Evolutionary conservation across 2,113 vertebrate genomes (phyloP), one percentile per base, ranked within the genome.

Genomic region (Kobus ellipsiprymnus): DNA sequence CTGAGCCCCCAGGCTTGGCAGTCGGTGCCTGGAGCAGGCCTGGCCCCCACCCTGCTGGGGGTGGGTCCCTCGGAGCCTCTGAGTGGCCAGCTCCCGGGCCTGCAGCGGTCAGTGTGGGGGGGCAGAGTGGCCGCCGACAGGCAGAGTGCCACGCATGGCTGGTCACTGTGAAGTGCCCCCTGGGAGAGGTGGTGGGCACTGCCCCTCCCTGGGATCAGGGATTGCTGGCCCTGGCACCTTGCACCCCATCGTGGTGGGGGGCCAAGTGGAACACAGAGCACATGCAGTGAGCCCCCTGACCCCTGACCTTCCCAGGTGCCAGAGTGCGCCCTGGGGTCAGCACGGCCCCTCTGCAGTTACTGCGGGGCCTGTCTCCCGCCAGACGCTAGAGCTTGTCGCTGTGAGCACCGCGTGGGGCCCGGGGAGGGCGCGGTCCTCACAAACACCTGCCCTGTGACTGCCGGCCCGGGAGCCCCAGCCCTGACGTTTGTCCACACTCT

Each of bases 401-500:
- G 3, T 54, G 81, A 54, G 50, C 81, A 36, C 50, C 0, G 5
- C 29, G 1, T 17, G 6, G 3, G 48, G 29, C 78, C 48, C 11
- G 16, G 17, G 78, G 30, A 52, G 78, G 48, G 62, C 13, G 3
- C 0, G 48, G 17, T 52, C 48, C 1, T 5, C 4, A 21, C 48
- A 19, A 40, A 21, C 17, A 12, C 30, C 46, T 21, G 78, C 29
- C 30, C 29, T 3, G 29, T 33, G 19, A 11, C 13, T 81, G 48
- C 6, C 0, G 81, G 81, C 81, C 33, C 1, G 3, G 21, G 21
- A 2, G 2, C 50, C 6, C 48, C 12, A 1, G 21, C 33, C 50
- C 50, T 8, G 33, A 15, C 19, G 4, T 9, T 36, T 25, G 33
- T 52, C 50, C 21, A 23, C 19, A 55, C 50, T n/a, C 50, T 54